These are phyloP conservation scores for Clarias platycephalus DNA, from an alignment of 2,797 vertebrate species.

Conservation along the genomic window DNA sequence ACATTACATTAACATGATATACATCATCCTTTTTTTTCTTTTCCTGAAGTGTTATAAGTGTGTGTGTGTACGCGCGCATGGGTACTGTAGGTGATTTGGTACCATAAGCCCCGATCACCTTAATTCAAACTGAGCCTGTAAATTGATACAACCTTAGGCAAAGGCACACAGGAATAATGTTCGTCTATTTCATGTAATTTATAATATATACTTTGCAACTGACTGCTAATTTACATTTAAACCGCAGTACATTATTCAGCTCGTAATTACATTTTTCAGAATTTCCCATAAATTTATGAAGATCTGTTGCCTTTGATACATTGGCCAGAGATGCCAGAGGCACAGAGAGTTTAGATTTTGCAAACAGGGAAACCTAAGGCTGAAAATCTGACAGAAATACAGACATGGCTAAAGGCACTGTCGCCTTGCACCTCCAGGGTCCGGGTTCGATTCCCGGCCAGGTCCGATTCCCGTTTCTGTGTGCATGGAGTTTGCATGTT, in stretches of 20 bases:
- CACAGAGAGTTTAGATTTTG: not conserved
- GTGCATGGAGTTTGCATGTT: too few species aligned
- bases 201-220: constrained; percentile 8
- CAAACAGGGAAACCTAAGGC: not conserved
- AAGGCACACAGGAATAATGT: constrained; percentile 10
- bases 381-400: constrained; percentile 5
- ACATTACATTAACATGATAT: too few species aligned
- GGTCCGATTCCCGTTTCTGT: too few species aligned
- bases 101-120: not conserved
- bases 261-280: not conserved
- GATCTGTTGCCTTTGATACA: not conserved
- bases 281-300: not conserved
- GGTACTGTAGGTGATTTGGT: not conserved
- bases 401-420: not conserved
- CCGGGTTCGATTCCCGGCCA: too few species aligned
- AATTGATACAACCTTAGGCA: not conserved
- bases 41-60: not conserved
- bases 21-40: too few species aligned
- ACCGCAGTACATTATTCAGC: constrained; percentile 7
- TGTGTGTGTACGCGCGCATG: not conserved
- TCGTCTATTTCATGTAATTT: not conserved
- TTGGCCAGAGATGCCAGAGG: not conserved
- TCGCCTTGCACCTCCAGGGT: too few species aligned
- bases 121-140: not conserved
- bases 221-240: constrained; percentile 19